Base-by-base conservation (phyloP, 1,140 invertebrate genomes). In the Augochlora pura region DNA sequence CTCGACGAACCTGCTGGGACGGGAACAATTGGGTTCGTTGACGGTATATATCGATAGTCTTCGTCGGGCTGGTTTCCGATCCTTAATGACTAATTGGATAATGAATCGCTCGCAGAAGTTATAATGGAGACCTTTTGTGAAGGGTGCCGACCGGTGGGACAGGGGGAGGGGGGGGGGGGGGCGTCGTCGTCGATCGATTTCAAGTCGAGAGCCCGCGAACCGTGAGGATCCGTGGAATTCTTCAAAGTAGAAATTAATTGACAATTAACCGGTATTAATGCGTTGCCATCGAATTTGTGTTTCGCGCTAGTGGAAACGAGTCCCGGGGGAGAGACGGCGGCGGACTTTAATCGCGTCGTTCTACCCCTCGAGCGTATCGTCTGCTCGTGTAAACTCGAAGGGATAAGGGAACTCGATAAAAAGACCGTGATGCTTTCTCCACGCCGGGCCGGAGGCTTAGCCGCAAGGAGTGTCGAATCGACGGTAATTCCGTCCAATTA, bases 401-500 rank as follows among this genome's bases (percentile, higher is more conserved):
- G 73, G 72, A 73, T 84, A 73, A 77, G 65, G 82, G 78, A 62
- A 84, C 78, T 84, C 83, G 83, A 85, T 84, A 85, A 85, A 85
- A 85, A 74, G 83, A 84, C 64, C 65, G 67, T 32, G 84, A 60
- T 72, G 82, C 73, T 77, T 85, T 85, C 81, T 82, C 67, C 59
- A 49, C 71, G 69, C 57, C 59, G 49, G 67, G 69, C 57, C 65
- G 73, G 65, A 74, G 79, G 70, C 70, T 85, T 77, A 85, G 84
- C 83, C 84, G 74, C 79, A 83, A 78, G 79, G 84, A 85, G 84
- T 76, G 83, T 78, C 83, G 84, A 80, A 85, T 86, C 75, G 83
- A 75, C 81, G 72, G 80, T 83, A 86, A 82, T 81, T 84, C 81
- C 75, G 81, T 88, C 89, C 88, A 90, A 90, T 89, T 90, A 89